A percentile compares a stretch with the other conserved stretches of the same genome.
Evolutionary conservation across 1,140 invertebrate species (phyloP).

Genomic region (Tetramorium parvispinum): DNA sequence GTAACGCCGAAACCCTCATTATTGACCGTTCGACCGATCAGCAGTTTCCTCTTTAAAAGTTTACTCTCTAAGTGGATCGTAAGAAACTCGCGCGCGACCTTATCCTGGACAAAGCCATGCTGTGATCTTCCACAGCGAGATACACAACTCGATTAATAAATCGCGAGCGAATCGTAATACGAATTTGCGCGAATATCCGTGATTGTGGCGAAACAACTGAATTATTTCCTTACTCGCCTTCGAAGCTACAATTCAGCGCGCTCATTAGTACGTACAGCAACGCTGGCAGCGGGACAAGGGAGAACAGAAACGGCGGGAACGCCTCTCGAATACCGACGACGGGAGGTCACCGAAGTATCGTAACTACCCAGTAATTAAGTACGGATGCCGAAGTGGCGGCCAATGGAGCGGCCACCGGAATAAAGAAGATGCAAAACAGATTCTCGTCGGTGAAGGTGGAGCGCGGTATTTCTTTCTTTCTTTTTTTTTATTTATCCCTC

Average conservation of each 20-base stretch:
- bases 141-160: slow-evolving; percentile 30
- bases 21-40: neutral
- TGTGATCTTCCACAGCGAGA: slow-evolving; percentile 27
- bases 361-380: slow-evolving; percentile 76
- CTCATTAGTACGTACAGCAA: slow-evolving; percentile 64
- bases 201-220: slow-evolving; percentile 55
- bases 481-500: slow-evolving; percentile 66
- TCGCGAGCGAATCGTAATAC: slow-evolving; percentile 13
- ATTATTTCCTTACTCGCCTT: slow-evolving; percentile 58
- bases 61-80: neutral
- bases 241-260: slow-evolving; percentile 34
- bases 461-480: slow-evolving; percentile 50
- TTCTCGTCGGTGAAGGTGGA: slow-evolving; percentile 46
- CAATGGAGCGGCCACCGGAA: slow-evolving; percentile 73
- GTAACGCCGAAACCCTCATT: slow-evolving; percentile 9
- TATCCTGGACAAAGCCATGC: no score
- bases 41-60: neutral
- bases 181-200: slow-evolving; percentile 33
- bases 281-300: slow-evolving; percentile 18
- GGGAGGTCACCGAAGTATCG: slow-evolving; percentile 70
- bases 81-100: neutral
- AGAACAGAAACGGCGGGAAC: slow-evolving; percentile 38
- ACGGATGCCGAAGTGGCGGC: slow-evolving; percentile 68
- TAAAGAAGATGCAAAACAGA: slow-evolving; percentile 76
- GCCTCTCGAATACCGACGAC: slow-evolving; percentile 61